A percentile compares a stretch with the other conserved stretches of the same genome.
These are phyloP conservation scores for Blennius ocellaris DNA, from an alignment of 2,113 vertebrate species.

Conservation along the genomic window DNA sequence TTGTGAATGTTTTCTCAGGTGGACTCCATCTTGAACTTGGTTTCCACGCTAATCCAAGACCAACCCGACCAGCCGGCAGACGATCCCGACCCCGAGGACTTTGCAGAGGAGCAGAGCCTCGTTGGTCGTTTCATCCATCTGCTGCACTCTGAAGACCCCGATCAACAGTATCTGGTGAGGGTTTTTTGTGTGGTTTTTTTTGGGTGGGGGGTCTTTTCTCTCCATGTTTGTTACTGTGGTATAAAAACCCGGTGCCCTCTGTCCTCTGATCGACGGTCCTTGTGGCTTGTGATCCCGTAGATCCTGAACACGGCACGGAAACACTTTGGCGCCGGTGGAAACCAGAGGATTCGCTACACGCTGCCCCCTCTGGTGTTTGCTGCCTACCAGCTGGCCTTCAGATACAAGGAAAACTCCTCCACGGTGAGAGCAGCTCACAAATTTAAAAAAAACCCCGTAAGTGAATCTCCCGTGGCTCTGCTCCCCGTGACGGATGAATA, in stretches of 20 bases:
- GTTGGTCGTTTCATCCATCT: slow-evolving; percentile 98
- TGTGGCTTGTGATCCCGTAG: slow-evolving; percentile 66
- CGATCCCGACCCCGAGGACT: slow-evolving; percentile 97
- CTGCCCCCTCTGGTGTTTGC: slow-evolving; percentile 95
- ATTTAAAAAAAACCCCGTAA: no score
- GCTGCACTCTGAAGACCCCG: slow-evolving; percentile 93
- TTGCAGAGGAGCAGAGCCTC: slow-evolving; percentile 97
- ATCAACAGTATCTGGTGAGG: slow-evolving; percentile 95
- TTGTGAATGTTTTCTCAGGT: slow-evolving; percentile 81
- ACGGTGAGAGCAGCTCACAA: slow-evolving; percentile 77
- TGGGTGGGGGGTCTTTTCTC: no score
- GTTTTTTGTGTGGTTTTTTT: no score
- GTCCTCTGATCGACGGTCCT: no score
- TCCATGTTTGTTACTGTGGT: no score
- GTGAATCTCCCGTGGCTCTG: background rate
- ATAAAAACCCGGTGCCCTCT: no score
- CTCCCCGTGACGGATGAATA: background rate
- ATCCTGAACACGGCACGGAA: slow-evolving; percentile 98
- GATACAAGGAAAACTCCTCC: slow-evolving; percentile 97
- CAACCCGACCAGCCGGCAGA: slow-evolving; percentile 97
- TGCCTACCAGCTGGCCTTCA: slow-evolving; percentile 96
- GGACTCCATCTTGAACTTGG: slow-evolving; percentile 95
- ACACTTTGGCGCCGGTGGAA: slow-evolving; percentile 97
- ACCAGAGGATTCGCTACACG: slow-evolving; percentile 96
- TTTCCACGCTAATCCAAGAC: slow-evolving; percentile 95